Conservation (phyloP, 2,113 vertebrate species). For the Rhea americana region DNA sequence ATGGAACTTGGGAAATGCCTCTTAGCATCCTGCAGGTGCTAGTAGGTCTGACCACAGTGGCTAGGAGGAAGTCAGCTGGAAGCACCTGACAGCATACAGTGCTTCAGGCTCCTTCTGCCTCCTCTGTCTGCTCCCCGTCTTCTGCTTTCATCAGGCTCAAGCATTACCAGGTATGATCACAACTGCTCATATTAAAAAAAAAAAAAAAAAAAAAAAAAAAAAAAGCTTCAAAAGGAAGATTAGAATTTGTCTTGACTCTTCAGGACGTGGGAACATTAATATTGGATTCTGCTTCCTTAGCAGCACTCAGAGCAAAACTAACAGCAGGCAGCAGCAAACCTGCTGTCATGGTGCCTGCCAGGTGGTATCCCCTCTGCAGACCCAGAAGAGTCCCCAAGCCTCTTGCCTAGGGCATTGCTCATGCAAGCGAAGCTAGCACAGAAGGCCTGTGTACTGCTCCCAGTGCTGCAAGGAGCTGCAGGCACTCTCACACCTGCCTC, state of each 20-base stretch:
- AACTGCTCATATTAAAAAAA: background rate
- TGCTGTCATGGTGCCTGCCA: background rate
- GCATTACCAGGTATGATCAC: background rate
- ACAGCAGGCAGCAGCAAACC: background rate
- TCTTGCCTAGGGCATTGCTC: background rate
- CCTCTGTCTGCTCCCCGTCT: background rate
- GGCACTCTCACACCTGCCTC: accelerated
- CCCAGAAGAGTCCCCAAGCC: background rate
- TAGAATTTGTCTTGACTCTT: background rate
- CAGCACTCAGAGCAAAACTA: too few species aligned
- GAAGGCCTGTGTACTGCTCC: background rate
- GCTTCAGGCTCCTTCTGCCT: background rate
- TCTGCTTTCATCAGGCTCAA: background rate
- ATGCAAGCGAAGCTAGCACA: too few species aligned
- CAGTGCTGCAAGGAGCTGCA: background rate
- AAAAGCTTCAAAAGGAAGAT: background rate
- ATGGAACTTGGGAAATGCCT: background rate
- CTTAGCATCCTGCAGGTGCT: background rate
- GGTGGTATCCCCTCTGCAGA: background rate
- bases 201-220: background rate
- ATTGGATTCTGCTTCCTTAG: background rate
- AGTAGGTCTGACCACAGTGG: background rate
- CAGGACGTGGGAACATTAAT: background rate
- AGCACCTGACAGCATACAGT: background rate
- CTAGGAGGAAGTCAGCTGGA: background rate